These are phyloP conservation scores for Regulus satrapa DNA, from an alignment of 2,113 vertebrate species.

Conservation along the genomic window DNA sequence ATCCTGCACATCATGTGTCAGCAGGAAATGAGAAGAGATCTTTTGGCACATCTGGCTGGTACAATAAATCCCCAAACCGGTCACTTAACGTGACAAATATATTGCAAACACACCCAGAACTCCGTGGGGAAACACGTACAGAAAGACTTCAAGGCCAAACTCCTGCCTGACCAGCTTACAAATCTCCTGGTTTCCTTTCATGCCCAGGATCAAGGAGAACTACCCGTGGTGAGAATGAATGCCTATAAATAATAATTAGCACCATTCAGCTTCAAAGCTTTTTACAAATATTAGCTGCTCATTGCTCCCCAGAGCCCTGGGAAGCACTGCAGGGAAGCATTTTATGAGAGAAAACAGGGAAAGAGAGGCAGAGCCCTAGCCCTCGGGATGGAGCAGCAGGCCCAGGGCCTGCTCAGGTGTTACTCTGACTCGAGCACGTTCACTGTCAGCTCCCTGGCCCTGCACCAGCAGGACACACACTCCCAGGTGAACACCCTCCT, in stretches of 20 bases:
- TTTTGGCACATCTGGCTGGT: not conserved
- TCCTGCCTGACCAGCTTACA: conserved; percentile 6
- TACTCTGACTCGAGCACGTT: not conserved
- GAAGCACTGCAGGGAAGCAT: not conserved
- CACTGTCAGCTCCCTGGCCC: not conserved
- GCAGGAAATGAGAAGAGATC: not conserved
- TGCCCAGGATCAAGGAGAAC: conserved; percentile 15
- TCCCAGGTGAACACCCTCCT: not conserved
- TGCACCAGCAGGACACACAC: not conserved
- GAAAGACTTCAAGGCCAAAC: not conserved
- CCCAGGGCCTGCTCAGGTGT: not conserved
- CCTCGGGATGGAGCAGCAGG: not conserved
- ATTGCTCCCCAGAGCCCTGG: not conserved
- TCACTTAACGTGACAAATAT: not conserved
- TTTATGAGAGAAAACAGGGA: not conserved
- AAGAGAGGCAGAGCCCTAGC: not conserved
- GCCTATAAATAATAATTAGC: conserved; percentile 41
- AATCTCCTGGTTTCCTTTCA: conserved; percentile 19
- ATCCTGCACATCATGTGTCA: not conserved
- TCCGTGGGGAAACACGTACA: not conserved
- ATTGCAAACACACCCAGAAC: not conserved
- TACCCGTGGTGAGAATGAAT: not conserved
- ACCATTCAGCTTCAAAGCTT: conserved; percentile 29
- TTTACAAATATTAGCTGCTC: not conserved
- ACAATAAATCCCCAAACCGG: not conserved